These are phyloP conservation scores for Trilocha varians DNA, from an alignment of 2,888 invertebrate genomes.

Conservation along the genomic window DNA sequence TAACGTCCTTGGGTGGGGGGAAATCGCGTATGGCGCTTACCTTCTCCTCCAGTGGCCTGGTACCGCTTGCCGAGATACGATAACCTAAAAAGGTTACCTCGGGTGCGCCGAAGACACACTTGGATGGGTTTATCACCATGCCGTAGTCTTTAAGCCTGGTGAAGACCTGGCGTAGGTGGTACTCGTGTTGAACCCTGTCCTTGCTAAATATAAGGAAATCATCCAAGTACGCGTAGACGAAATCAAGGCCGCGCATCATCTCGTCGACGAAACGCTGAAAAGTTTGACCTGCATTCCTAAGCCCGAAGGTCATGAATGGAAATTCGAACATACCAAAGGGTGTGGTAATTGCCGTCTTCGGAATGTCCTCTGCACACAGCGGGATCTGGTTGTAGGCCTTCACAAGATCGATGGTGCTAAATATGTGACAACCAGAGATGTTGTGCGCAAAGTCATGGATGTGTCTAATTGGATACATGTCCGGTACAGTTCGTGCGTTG, in stretches of 20 bases:
- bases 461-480: no score
- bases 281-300: no score
- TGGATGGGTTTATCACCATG: background rate
- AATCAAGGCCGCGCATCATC: background rate
- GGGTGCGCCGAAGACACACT: background rate
- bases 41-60: background rate
- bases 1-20: conserved; percentile 10
- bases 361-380: no score
- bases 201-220: background rate
- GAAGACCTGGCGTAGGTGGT: background rate
- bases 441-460: no score
- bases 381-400: no score
- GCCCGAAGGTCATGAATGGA: background rate
- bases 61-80: background rate
- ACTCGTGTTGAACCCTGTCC: background rate
- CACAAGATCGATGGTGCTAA: no score
- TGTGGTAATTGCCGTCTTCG: no score
- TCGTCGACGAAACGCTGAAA: background rate
- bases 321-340: no score
- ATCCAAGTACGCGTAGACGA: background rate
- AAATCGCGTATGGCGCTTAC: background rate
- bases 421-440: no score
- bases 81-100: conserved; percentile 1
- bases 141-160: background rate
- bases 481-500: conserved; percentile 4